Evolutionary conservation across 2,113 vertebrate species (phyloP).

Genomic region (Eonycteris spelaea): DNA sequence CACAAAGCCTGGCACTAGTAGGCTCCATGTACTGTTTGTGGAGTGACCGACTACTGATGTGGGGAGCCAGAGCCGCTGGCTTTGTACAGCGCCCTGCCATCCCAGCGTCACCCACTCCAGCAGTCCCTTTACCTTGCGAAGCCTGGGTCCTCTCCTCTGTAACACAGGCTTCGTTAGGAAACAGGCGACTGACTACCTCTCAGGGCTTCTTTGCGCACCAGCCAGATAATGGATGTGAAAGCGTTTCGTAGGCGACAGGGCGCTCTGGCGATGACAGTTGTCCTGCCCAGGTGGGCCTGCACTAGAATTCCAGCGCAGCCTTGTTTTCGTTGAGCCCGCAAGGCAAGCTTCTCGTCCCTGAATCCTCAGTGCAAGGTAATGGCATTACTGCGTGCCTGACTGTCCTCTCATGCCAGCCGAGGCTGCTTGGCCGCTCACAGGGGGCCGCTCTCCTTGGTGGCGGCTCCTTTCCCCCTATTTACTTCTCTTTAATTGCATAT

Average conservation of each 20-base stretch:
- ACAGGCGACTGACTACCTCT: fast-evolving
- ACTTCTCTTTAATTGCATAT: conserved; percentile 86
- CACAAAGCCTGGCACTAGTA: neutral
- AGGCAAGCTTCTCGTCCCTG: conserved; percentile 22
- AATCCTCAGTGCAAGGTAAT: conserved; percentile 72
- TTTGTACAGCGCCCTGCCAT: neutral
- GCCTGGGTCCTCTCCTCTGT: no score
- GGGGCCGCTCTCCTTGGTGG: neutral
- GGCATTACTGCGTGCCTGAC: conserved; percentile 67
- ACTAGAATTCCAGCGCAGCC: conserved; percentile 7
- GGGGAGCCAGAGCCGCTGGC: fast-evolving
- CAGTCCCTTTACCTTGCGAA: neutral
- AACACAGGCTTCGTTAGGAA: neutral
- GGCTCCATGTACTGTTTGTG: neutral
- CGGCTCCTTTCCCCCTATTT: conserved; percentile 52
- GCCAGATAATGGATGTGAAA: neutral
- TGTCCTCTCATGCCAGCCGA: neutral
- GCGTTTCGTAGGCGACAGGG: neutral
- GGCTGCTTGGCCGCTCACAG: neutral
- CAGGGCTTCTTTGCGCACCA: neutral
- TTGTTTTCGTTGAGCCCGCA: neutral
- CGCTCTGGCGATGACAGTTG: neutral
- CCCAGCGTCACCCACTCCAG: neutral
- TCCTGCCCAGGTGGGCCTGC: neutral
- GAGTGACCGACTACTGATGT: neutral